Evolutionary conservation across 2,113 vertebrate species (phyloP).

Genomic region (Pongo abelii): DNA sequence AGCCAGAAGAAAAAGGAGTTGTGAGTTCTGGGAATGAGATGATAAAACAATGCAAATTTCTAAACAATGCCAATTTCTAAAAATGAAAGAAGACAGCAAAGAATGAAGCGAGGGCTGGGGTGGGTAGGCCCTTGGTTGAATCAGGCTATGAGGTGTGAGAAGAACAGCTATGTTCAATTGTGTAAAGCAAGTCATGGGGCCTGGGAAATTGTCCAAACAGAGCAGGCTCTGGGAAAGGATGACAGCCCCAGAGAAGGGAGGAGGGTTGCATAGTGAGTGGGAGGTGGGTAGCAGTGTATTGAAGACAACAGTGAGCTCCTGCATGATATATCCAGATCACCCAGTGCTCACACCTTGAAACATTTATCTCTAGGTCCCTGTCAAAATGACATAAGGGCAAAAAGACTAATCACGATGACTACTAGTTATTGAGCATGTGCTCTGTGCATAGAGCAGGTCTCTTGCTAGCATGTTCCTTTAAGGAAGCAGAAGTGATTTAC

Average conservation of each 20-base stretch:
- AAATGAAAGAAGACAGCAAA: background rate
- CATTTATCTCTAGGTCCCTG: background rate
- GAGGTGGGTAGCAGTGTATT: background rate
- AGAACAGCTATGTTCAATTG: background rate
- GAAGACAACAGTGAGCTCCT: background rate
- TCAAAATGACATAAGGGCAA: background rate
- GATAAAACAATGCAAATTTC: background rate
- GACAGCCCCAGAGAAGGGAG: too few species aligned
- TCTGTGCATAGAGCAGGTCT: rapidly evolving
- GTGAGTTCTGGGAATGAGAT: background rate
- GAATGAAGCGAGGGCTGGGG: background rate
- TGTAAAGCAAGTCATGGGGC: background rate
- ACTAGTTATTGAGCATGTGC: background rate
- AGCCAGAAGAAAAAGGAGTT: background rate
- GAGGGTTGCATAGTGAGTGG: rapidly evolving
- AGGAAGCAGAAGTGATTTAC: background rate
- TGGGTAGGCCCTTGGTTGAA: background rate
- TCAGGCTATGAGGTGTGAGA: background rate
- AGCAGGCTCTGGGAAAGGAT: background rate
- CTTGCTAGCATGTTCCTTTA: too few species aligned
- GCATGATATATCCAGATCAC: too few species aligned
- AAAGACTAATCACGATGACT: too few species aligned
- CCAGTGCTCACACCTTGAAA: background rate
- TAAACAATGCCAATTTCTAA: background rate
- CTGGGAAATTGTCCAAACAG: background rate